phyloP scores from a whole-genome alignment of 2,113 vertebrate species.

The Brienomyrus brachyistius region DNA sequence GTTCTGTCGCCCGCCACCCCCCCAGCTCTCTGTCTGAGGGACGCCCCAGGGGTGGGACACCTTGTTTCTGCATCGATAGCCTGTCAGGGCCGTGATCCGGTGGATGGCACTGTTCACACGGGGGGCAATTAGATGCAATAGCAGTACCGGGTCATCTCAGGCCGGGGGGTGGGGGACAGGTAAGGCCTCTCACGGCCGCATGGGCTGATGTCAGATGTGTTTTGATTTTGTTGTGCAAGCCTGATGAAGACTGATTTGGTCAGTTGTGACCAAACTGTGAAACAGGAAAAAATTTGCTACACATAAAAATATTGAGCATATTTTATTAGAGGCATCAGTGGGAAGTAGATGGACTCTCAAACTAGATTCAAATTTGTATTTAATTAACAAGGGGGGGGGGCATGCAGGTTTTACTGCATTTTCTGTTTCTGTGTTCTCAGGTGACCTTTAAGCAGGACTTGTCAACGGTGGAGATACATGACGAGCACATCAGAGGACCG shows the following conservation, averaged over 20 bases:
- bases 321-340: neutral
- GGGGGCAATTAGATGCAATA: neutral
- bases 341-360: neutral
- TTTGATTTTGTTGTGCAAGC: neutral
- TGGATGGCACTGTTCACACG: neutral
- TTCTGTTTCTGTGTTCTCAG: constrained; percentile 54
- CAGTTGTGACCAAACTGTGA: neutral
- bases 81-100: neutral
- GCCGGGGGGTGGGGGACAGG: neutral
- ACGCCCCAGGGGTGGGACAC: too few relatives aligned
- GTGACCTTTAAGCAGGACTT: constrained; percentile 92
- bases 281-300: neutral
- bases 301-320: neutral
- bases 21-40: too few relatives aligned
- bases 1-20: neutral
- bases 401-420: constrained; percentile 31
- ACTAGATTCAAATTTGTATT: neutral
- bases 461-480: constrained; percentile 89
- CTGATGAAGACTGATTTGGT: neutral
- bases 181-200: neutral
- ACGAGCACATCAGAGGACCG: constrained; percentile 92
- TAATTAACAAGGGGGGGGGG: constrained; percentile 11
- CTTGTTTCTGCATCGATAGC: neutral
- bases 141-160: neutral
- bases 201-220: neutral